Percentiles rank a stretch among this genome's conserved stretches.
Conservation (phyloP, 2,888 invertebrate species). For the Orthonevra nobilis region DNA sequence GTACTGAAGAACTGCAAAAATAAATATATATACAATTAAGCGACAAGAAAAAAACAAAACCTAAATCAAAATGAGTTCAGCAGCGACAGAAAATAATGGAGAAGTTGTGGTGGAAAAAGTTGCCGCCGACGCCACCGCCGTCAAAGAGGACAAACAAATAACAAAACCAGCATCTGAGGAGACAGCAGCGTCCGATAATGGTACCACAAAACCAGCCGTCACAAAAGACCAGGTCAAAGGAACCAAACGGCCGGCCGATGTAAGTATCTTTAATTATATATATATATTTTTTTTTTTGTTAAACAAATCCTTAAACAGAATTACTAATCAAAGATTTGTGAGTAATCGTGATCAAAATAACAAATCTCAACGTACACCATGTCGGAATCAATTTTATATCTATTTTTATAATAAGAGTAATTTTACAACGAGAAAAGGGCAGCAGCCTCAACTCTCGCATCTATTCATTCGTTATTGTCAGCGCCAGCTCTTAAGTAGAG, state of each 20-base stretch:
- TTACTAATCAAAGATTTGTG: constrained; percentile 25
- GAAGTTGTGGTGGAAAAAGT: constrained; percentile 89
- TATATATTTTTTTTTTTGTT: no score
- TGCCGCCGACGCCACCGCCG: constrained; percentile 80
- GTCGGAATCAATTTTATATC: constrained; percentile 62
- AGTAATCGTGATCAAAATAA: constrained; percentile 42
- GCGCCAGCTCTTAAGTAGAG: no score
- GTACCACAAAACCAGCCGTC: constrained; percentile 81
- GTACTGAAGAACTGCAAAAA: no score
- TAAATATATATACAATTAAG: constrained; percentile 54
- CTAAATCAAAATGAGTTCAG: constrained; percentile 87
- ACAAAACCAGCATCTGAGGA: constrained; percentile 75
- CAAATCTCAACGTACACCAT: constrained; percentile 28
- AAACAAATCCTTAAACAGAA: constrained; percentile 10
- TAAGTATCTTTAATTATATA: no score
- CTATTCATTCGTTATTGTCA: no score
- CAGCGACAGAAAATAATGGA: constrained; percentile 87
- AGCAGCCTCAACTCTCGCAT: constrained; percentile 55
- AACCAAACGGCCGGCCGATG: constrained; percentile 90
- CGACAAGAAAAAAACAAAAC: constrained; percentile 72
- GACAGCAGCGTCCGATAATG: constrained; percentile 76
- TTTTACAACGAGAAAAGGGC: constrained; percentile 57
- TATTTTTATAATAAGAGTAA: constrained; percentile 62
- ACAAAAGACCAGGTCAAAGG: constrained; percentile 88
- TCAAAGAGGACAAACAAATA: constrained; percentile 80